Evolutionary conservation across 2,888 invertebrate species (phyloP), one percentile per base, ranked within the genome.

Genomic region (Chymomyza procnemis): DNA sequence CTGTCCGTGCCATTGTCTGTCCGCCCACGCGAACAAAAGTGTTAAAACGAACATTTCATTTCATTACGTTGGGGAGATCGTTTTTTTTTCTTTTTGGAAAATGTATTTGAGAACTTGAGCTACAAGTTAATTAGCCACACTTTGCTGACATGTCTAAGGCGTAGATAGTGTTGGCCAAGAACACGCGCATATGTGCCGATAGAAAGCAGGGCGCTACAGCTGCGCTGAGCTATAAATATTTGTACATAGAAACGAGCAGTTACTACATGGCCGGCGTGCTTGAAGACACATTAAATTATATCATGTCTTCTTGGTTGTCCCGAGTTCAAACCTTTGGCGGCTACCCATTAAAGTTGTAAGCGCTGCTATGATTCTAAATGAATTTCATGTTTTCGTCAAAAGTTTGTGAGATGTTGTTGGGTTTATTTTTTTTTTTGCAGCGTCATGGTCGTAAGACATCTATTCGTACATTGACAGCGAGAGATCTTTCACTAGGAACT

Each of bases 101-200:
- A 77, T 66, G 63, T 80, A 76, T 74, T 83, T 86, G 80, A 71
- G 73, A 82, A 80, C 64, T 58, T 19, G 30, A 73, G 80, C 76
- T 79, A 87, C 84, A 87, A 87, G 84, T 87, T 85, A 85, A 85
- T 85, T 87, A 85, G 87, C 79, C 87, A 69, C 61, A 61, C 6
- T 30, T 22, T 48, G 21, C 30, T 41, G 19, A 47, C 19, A 18
- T 14, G 34, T 41, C 34, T 16, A 52, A 63, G 26, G 34, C 41
- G 26, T 54, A 67, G 46, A 46, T 54, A 67, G 46, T 22, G 56
- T 41, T n/a, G 12, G 54, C 14, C 54, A 12, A 58, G 48, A 67
- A 21, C 61, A 26, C 19, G 22, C 46, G 46, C 21, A 34, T 34
- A 21, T n/a, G n/a, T n/a, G n/a, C n/a, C n/a, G 62, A 56, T 55